Evolutionary conservation across 2,113 vertebrate species (phyloP), one percentile per base, ranked within the genome.

Genomic region (Mugil cephalus): DNA sequence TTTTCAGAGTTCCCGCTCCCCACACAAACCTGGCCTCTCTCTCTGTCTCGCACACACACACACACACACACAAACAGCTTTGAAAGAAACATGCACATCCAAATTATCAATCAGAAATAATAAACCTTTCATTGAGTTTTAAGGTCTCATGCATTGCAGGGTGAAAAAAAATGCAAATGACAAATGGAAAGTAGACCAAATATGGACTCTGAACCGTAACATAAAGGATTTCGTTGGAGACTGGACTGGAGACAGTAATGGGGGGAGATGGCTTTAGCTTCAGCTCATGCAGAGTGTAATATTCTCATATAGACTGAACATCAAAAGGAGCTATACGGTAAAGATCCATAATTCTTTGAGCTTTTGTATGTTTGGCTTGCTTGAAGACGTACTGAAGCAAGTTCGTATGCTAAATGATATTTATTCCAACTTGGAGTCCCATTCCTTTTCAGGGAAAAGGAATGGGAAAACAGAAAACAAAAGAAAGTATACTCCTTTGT

Each of bases 161-260:
- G 35, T 30, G 24, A 30, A 11, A 19, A 17, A 7, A 15, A 67
- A 70, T 63, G 51, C 47, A 85, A 85, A 82, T 63, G 47, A 59
- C 38, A 71, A 75, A 72, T 35, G 55, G 63, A 70, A 80, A 77
- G 63, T 84, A 76, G 76, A 73, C 36, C 77, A 86, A 66, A 72
- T 73, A 70, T 50, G 67, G 56, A 51, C 77, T 85, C 38, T 55
- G 54, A 52, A 83, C 17, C 66, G 12, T 34, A 12, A 54, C 64
- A 66, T 80, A 38, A 63, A 64, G 56, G 73, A 84, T 72, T 88
- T 39, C 59, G 30, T 67, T 70, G 56, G 80, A 73, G 60, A 64
- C 64, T 48, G 72, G 53, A 80, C 59, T 73, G 18, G 48, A 10
- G 59, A 64, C 59, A 36, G 42, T 21, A 42, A 59, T 43, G 52